phyloP scores from a whole-genome alignment of 2,797 vertebrate genomes.

The Enteromius paludinosus region DNA sequence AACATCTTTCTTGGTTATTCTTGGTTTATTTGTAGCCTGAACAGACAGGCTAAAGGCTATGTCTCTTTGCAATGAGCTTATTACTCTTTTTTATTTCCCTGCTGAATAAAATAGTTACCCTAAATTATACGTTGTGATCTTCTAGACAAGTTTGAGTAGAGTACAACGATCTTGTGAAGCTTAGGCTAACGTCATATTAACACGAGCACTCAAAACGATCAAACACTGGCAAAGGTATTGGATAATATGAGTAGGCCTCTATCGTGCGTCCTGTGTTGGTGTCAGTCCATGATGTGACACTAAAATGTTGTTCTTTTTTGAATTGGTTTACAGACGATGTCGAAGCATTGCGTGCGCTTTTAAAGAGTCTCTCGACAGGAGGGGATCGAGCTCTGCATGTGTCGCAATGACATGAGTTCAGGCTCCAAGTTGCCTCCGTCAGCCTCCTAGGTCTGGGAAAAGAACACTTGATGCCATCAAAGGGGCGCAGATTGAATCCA shows the following conservation, averaged over 20 bases:
- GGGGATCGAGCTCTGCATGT: slow-evolving; percentile 66
- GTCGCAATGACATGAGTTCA: slow-evolving; percentile 75
- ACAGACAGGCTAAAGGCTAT: neutral
- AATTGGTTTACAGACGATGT: slow-evolving; percentile 35
- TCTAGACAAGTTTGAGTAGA: neutral
- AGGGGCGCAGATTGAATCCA: slow-evolving; percentile 94
- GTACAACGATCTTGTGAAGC: neutral
- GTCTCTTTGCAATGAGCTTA: neutral
- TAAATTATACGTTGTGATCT: neutral
- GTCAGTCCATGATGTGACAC: slow-evolving; percentile 29
- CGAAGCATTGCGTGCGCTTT: slow-evolving; percentile 36
- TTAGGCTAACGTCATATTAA: neutral
- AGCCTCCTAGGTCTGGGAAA: slow-evolving; percentile 91
- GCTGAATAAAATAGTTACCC: neutral
- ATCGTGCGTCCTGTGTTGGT: neutral
- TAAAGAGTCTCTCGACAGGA: slow-evolving; percentile 48
- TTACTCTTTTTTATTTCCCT: neutral
- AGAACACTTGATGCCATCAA: slow-evolving; percentile 99
- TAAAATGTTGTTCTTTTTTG: slow-evolving; percentile 46
- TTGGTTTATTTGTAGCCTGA: neutral
- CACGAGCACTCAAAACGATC: neutral
- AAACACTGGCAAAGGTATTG: neutral
- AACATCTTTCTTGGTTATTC: neutral
- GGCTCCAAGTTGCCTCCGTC: slow-evolving; percentile 84
- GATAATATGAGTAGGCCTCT: neutral